Conservation (phyloP, 2,797 vertebrate genomes). For the Pantherophis alleghaniensis region DNA sequence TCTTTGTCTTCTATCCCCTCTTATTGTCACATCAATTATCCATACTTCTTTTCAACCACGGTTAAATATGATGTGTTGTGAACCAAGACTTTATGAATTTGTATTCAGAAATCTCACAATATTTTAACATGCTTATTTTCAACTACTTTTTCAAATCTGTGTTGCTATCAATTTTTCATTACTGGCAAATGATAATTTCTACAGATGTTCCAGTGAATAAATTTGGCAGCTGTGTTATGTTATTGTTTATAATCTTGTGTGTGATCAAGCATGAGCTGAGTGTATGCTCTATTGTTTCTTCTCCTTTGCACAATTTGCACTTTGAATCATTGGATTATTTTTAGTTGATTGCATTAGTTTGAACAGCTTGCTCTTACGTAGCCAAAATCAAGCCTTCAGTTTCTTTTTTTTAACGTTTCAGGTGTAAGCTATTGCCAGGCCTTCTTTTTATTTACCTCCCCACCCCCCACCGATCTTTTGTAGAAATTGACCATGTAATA, state of each 20-base stretch:
- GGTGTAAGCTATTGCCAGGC: background rate
- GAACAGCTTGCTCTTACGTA: background rate
- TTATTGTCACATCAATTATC: background rate
- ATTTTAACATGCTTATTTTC: background rate
- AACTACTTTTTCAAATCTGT: background rate
- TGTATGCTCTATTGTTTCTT: background rate
- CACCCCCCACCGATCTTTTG: background rate
- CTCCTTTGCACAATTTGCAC: background rate
- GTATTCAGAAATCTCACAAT: background rate
- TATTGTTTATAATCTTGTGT: background rate
- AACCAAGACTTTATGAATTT: background rate
- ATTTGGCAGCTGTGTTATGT: background rate
- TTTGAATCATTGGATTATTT: background rate
- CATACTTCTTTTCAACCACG: background rate
- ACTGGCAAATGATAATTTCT: background rate
- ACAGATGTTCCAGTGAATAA: background rate
- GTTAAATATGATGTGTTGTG: background rate
- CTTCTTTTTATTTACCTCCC: background rate
- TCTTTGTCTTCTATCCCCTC: background rate
- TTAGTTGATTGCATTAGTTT: background rate
- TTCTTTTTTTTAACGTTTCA: background rate
- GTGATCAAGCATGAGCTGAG: background rate
- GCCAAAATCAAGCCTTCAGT: background rate
- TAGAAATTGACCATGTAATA: background rate
- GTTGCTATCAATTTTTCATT: background rate